Conservation (phyloP, 2,888 invertebrate species). For the Scaptomyza polygonia region DNA sequence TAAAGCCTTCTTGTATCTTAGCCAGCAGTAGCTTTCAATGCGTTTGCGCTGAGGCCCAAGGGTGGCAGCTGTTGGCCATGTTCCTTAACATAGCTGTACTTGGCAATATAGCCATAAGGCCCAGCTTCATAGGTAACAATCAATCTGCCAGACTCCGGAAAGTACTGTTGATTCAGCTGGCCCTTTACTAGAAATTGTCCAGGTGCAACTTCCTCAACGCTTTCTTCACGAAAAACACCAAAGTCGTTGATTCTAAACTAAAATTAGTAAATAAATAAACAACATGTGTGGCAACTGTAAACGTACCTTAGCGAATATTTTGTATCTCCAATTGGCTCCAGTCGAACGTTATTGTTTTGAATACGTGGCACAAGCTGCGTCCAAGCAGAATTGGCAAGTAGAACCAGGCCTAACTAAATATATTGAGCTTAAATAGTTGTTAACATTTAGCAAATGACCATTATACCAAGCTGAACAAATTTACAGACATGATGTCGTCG, state of each 20-base stretch:
- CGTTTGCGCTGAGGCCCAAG: constrained; percentile 8
- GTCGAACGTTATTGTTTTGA: constrained; percentile 10
- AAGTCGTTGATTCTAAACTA: constrained; percentile 7
- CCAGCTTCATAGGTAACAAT: constrained; percentile 39
- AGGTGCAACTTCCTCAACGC: constrained; percentile 23
- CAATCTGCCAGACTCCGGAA: constrained; percentile 6
- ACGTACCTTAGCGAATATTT: constrained; percentile 26
- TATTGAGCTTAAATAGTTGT: background rate
- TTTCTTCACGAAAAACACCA: constrained; percentile 31
- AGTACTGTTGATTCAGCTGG: constrained; percentile 17
- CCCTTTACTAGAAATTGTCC: constrained; percentile 32
- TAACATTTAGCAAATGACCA: background rate
- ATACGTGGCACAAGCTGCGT: constrained; percentile 32
- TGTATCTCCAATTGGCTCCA: constrained; percentile 28
- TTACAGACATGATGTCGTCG: constrained; percentile 32
- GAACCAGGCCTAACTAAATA: constrained; percentile 26
- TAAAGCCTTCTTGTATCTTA: constrained; percentile 18
- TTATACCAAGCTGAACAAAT: constrained; percentile 21
- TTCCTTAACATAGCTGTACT: constrained; percentile 20
- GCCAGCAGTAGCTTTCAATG: constrained; percentile 24
- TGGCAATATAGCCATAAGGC: constrained; percentile 37
- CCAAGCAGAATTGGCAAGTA: constrained; percentile 10
- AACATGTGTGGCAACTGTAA: background rate
- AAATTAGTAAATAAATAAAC: background rate
- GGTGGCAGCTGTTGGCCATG: background rate